phyloP scores from a whole-genome alignment of 2,113 vertebrate species.

The Cryptotis parvus region DNA sequence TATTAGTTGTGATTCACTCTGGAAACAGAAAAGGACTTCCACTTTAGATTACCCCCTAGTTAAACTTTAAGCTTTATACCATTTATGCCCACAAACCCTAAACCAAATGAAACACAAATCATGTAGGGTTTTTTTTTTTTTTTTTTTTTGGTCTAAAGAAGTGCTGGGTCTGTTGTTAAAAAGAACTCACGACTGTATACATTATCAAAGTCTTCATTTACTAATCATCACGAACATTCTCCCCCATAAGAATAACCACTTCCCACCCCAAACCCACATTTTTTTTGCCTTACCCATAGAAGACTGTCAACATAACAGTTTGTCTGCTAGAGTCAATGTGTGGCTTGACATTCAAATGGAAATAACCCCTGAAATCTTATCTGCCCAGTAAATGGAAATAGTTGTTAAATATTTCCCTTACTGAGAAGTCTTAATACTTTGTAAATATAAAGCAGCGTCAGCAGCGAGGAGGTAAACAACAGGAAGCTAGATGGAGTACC shows the following conservation, averaged over 20 bases:
- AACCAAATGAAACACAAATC: constrained; percentile 39
- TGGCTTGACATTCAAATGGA: constrained; percentile 58
- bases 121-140: neutral
- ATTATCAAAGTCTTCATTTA: neutral
- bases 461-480: neutral
- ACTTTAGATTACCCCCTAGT: neutral
- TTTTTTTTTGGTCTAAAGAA: neutral
- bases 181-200: neutral
- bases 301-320: neutral
- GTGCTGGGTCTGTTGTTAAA: neutral
- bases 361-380: constrained; percentile 23
- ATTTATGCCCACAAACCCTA: constrained; percentile 10
- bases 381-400: constrained; percentile 51
- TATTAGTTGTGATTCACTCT: neutral
- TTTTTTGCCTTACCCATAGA: neutral
- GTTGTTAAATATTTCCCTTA: constrained; percentile 32
- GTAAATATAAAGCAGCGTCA: constrained; percentile 27
- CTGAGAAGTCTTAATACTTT: constrained; percentile 7
- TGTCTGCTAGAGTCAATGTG: neutral
- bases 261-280: neutral
- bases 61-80: constrained; percentile 15
- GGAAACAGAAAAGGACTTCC: constrained; percentile 2
- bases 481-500: neutral
- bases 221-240: neutral
- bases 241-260: neutral